Conservation (phyloP, 2,113 vertebrate species). For the Andinoacara biseriatus region DNA sequence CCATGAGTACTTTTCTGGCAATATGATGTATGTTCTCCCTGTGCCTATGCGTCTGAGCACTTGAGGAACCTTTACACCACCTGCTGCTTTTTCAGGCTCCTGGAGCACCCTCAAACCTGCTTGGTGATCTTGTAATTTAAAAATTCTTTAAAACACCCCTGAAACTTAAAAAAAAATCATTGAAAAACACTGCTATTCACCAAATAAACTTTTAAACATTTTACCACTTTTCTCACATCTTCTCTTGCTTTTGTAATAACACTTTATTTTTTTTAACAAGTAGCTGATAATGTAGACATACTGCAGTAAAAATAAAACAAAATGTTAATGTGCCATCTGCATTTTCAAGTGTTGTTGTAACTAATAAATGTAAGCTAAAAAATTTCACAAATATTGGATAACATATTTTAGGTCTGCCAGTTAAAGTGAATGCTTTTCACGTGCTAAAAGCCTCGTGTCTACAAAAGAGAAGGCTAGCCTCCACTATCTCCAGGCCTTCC, state of each 20-base stretch:
- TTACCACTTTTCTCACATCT: background rate
- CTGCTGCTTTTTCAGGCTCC: background rate
- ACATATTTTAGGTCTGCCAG: background rate
- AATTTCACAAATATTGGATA: background rate
- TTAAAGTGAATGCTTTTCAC: background rate
- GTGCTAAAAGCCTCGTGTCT: background rate
- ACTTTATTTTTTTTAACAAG: constrained; percentile 11
- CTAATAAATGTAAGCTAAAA: background rate
- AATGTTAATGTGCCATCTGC: background rate
- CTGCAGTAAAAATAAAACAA: background rate
- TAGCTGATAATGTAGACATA: constrained; percentile 5
- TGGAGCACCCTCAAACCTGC: background rate
- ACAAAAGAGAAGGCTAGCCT: background rate
- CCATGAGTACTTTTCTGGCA: too few species aligned
- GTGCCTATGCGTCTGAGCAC: too few species aligned
- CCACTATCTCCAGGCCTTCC: background rate
- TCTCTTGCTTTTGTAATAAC: background rate
- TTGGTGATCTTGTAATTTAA: background rate
- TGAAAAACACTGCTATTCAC: background rate
- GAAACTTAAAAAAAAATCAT: background rate
- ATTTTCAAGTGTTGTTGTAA: background rate
- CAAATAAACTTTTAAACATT: constrained; percentile 8
- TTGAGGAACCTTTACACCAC: background rate
- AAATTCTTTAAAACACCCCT: background rate
- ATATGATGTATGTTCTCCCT: too few species aligned